Evolutionary conservation across 2,888 invertebrate species (phyloP).

Genomic region (Hipparchia semele): DNA sequence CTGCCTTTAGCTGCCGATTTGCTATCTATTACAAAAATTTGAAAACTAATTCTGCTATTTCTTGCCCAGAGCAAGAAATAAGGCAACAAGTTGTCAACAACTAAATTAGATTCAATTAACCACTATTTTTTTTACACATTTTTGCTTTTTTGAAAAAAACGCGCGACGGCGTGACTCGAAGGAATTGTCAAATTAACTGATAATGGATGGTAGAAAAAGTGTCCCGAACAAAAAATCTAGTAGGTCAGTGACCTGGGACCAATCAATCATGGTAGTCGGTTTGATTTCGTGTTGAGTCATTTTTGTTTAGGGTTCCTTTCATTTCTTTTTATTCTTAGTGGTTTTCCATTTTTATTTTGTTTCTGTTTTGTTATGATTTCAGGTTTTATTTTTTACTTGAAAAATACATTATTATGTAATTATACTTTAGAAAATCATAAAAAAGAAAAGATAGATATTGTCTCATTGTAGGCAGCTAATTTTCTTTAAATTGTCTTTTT

Average conservation of each 20-base stretch:
- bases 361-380: not conserved
- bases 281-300: slow-evolving; percentile 9
- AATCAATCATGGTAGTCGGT: slow-evolving; percentile 10
- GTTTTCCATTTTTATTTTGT: not conserved
- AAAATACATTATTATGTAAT: not conserved
- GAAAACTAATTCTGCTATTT: too few species aligned
- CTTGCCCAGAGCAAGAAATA: too few species aligned
- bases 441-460: too few species aligned
- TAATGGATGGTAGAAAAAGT: slow-evolving; percentile 15
- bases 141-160: not conserved
- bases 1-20: too few species aligned
- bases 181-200: slow-evolving; percentile 14
- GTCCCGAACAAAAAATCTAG: not conserved
- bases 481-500: too few species aligned
- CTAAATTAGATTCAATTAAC: slow-evolving; percentile 2
- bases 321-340: not conserved
- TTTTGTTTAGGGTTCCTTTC: slow-evolving; percentile 9
- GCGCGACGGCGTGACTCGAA: not conserved
- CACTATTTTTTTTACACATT: not conserved
- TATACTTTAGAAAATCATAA: too few species aligned
- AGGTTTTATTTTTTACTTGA: not conserved
- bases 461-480: too few species aligned
- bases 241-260: slow-evolving; percentile 8
- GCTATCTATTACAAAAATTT: too few species aligned
- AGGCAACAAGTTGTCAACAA: not conserved